These are phyloP conservation scores for Arctocebus calabarensis DNA, from an alignment of 2,797 vertebrate genomes.

Conservation along the genomic window DNA sequence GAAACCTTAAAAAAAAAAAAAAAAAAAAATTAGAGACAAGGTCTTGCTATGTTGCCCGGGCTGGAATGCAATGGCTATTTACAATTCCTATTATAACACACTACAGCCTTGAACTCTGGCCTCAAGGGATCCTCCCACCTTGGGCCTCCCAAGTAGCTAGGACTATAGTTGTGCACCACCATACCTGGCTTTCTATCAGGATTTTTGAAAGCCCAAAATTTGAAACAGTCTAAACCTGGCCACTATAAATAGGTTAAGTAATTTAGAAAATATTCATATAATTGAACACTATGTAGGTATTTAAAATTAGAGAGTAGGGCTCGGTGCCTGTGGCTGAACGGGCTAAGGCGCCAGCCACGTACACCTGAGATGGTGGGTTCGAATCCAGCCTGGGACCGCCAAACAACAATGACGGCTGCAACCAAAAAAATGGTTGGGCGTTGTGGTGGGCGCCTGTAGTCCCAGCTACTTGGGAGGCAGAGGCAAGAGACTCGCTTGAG, in stretches of 20 bases:
- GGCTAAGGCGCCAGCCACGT: no score
- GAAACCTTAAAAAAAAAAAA: no score
- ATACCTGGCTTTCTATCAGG: neutral
- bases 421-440: no score
- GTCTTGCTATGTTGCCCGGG: neutral
- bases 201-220: slow-evolving; percentile 46
- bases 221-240: slow-evolving; percentile 45
- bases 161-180: neutral
- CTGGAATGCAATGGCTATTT: neutral
- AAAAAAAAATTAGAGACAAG: no score
- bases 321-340: no score
- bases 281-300: neutral
- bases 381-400: no score
- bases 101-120: neutral
- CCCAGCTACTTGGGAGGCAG: no score
- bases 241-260: neutral
- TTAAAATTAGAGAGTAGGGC: slow-evolving; percentile 37
- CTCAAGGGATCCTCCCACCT: neutral
- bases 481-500: no score
- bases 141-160: neutral
- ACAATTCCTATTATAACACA: neutral
- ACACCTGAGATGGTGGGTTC: no score
- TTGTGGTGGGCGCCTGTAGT: no score
- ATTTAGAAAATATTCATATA: slow-evolving; percentile 29
- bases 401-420: no score